Base-by-base conservation (phyloP, 1,140 invertebrate genomes). In the Steinernema feltiae region DNA sequence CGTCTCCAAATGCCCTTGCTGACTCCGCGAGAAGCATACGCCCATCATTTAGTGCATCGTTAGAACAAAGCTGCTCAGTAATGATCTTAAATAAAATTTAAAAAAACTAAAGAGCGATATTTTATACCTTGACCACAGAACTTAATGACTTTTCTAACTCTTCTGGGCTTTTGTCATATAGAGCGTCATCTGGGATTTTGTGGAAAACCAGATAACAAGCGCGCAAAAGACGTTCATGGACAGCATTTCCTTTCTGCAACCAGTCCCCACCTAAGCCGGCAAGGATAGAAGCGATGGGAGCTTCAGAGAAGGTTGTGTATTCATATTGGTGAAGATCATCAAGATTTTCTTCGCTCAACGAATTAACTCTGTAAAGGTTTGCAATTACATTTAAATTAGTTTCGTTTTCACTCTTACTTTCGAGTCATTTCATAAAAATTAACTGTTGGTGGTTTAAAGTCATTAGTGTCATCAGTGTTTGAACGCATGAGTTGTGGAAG, bases 131-230 rank as follows among this genome's bases (percentile, higher is more conserved):
- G 12, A 63, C 53, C 7, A 27, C 24, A 15, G 7, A 63, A 3
- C 53, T 15, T 35, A 15, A 72, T 48, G 35, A 78, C 31, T 21
- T 76, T 48, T 35, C 31, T 70, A 30, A 76, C 72, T 30, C 30
- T 76, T 41, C 31, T 48, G 21, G 17, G 73, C 48, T 29, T 78
- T 69, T 21, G 31, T 69, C 24, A 32, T 41, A 46, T 15, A 73
- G 21, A 21, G 71, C 70, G 48, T 78, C 71, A 29, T 79, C 77
- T 0, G 76, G 78, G 2, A 79, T 70, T 27, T 76, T 79, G 3
- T 69, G 71, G 32, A 72, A 46, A n/a, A 63, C 53, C 53, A 63
- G 3, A 27, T 63, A 17, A 21, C 53, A 63, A 63, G 24, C 24
- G 3, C 53, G 53, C 24, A 63, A 27, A 63, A 63, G 53, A 21